Evolutionary conservation across 2,888 invertebrate species (phyloP), one percentile per base, ranked within the genome.

Genomic region (Heteromurus nitidus): DNA sequence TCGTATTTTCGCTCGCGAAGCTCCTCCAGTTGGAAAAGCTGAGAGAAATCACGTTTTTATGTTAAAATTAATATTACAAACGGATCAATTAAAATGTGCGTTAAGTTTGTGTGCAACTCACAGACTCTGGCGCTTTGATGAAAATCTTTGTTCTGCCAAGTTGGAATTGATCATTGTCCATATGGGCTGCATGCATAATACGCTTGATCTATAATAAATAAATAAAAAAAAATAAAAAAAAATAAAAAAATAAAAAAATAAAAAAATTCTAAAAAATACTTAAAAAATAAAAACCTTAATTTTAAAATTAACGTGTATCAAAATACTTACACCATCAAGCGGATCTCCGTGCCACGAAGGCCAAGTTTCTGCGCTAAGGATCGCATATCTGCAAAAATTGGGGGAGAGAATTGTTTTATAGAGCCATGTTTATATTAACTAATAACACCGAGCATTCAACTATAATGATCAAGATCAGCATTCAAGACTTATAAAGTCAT

Each of bases 11-110:
- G 89, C 86, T 93, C 93, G 60, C 93, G 89, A 85, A 91, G 90
- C 88, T 93, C 93, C 88, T 93, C 93, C 87, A 93, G 88, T 88
- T 93, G 90, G 88, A 93, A 93, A 65, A 93, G 89, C 93, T 93
- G 88, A 50, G 50, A 22, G 5, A 55, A 47, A 47, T 47, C 47
- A 47, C n/a, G n/a, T n/a, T n/a, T n/a, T n/a, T n/a, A n/a, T n/a
- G n/a, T n/a, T n/a, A n/a, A n/a, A n/a, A n/a, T n/a, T n/a, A n/a
- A n/a, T n/a, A n/a, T n/a, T n/a, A n/a, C n/a, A n/a, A n/a, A n/a
- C n/a, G n/a, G n/a, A n/a, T n/a, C n/a, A n/a, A n/a, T n/a, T n/a
- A n/a, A n/a, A n/a, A n/a, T n/a, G n/a, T n/a, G n/a, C n/a, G n/a
- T n/a, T n/a, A n/a, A n/a, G n/a, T n/a, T n/a, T n/a, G n/a, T n/a